These are phyloP conservation scores for Brachypterus glaber DNA, from an alignment of 2,888 invertebrate genomes.

Conservation along the genomic window DNA sequence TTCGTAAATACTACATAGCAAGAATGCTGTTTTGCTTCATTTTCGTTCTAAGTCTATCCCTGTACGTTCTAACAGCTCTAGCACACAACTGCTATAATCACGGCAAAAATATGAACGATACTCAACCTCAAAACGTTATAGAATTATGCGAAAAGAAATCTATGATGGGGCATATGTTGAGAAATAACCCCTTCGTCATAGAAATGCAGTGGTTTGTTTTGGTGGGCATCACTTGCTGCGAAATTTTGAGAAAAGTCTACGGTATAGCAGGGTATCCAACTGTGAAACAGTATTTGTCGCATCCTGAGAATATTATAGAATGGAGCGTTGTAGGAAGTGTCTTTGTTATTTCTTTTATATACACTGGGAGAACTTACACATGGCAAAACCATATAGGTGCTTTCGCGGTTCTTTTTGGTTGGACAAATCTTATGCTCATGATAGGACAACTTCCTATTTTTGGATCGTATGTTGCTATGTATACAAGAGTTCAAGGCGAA, in stretches of 20 bases:
- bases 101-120: constrained; percentile 56
- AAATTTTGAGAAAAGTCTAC: constrained; percentile 70
- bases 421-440: constrained; percentile 88
- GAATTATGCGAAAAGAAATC: constrained; percentile 71
- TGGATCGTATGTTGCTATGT: constrained; percentile 86
- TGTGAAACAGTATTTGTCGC: constrained; percentile 70
- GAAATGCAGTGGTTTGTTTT: constrained; percentile 79
- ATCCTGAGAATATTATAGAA: constrained; percentile 77
- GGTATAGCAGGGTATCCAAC: constrained; percentile 75
- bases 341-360: constrained; percentile 72
- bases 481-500: constrained; percentile 77
- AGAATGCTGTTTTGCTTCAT: constrained; percentile 68
- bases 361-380: constrained; percentile 64
- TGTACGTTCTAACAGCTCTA: constrained; percentile 71
- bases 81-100: constrained; percentile 81
- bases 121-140: constrained; percentile 61
- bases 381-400: constrained; percentile 86
- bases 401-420: constrained; percentile 74
- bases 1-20: constrained; percentile 77
- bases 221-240: constrained; percentile 67
- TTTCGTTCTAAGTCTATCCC: constrained; percentile 69
- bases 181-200: constrained; percentile 66
- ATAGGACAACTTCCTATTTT: constrained; percentile 81
- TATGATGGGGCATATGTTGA: constrained; percentile 63
- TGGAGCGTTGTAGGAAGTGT: constrained; percentile 82